Base-by-base conservation (phyloP, 1,140 invertebrate species). In the Watersipora subatra region DNA sequence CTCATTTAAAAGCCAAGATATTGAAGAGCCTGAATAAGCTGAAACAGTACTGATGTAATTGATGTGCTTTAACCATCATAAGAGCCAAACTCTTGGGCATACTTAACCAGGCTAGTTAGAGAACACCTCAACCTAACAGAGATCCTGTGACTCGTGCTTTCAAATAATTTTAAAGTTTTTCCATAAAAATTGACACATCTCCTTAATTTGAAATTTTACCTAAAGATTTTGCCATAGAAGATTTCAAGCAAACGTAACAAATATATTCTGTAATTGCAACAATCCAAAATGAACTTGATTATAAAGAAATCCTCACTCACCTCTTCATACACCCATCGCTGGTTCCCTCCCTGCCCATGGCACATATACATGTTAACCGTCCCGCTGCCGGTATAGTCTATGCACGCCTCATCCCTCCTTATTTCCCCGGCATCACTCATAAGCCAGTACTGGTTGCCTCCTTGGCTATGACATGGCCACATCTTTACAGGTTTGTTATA, bases 371-470 rank as follows among this genome's bases (percentile, higher is more conserved):
- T 75, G 66, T 76, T 77, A 12, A 78, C 71, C 7, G 22, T 68
- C 26, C 73, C 91, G 68, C 87, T 85, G 19, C 93, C 94, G 62
- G 93, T 91, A 83, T 91, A 98, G 83, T 98, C 95, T 64, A 97
- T 82, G 78, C 95, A 99, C 25, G 90, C 89, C 79, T 99, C 95
- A 78, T 98, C 95, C 74, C 94, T 83, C 64, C 95, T 85, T 68
- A 98, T 97, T 82, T 98, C 95, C 29, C 93, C 93, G 59, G 86
- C 85, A 81, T 96, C 96, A 73, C 92, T 96, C 76, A 94, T 84
- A 90, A 97, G 92, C 93, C 93, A 97, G 80, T 92, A 97, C 93
- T 78, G 79, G 66, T 80, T 80, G 15, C 79, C 79, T n/a, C 78
- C 77, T 63, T 78, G 76, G 62, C 76, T 77, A 65, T 80, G 79